Evolutionary conservation across 92 coral and sea anemone genomes (phyloP).

Genomic region (Siderastrea siderea): DNA sequence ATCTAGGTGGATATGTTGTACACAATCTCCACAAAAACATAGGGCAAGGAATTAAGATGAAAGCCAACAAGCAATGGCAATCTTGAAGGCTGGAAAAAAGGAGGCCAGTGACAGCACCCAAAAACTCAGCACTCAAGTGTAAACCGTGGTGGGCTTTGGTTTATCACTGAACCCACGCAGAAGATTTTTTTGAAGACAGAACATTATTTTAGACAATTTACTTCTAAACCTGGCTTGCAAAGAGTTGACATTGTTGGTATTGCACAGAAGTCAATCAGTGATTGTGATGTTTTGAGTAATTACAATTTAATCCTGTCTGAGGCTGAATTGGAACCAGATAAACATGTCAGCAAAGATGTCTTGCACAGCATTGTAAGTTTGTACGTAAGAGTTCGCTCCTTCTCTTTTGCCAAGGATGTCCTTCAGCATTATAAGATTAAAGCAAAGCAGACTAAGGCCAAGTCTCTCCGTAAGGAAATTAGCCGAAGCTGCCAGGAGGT

Average conservation of each 20-base stretch:
- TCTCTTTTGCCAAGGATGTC: too few species aligned
- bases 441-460: too few species aligned
- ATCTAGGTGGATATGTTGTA: conserved; percentile 70
- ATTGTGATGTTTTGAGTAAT: too few species aligned
- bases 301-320: too few species aligned
- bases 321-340: too few species aligned
- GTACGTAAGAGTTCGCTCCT: too few species aligned
- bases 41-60: background rate
- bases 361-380: too few species aligned
- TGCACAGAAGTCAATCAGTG: too few species aligned
- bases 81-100: conserved; percentile 57
- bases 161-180: conserved; percentile 29
- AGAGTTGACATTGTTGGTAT: conserved; percentile 24
- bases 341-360: too few species aligned
- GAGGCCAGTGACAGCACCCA: conserved; percentile 18
- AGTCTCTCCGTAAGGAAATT: too few species aligned
- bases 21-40: conserved; percentile 53
- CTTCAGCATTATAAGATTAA: too few species aligned
- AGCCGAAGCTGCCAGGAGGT: too few species aligned
- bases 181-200: conserved; percentile 35
- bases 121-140: conserved; percentile 22
- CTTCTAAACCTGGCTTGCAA: conserved; percentile 11
- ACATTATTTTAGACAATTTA: conserved; percentile 32
- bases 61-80: conserved; percentile 61
- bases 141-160: conserved; percentile 62